Percentiles rank a stretch among this genome's conserved stretches.
phyloP scores from a whole-genome alignment of 2,797 vertebrate species.

The Dendrocincla fuliginosa region DNA sequence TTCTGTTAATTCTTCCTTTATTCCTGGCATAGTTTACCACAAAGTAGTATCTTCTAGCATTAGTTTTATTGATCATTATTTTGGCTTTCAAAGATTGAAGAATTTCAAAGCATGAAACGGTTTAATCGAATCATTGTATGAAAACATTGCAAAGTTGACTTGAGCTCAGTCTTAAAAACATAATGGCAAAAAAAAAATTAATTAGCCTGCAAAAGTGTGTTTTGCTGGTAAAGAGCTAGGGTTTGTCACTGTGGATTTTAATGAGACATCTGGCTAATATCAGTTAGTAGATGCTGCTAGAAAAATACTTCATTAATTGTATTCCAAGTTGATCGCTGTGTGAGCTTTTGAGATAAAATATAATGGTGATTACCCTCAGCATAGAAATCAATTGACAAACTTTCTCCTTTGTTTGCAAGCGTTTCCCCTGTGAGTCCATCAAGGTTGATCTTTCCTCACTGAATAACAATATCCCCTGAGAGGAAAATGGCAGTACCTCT shows the following conservation, averaged over 20 bases:
- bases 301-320: conserved; percentile 60
- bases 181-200: conserved; percentile 61
- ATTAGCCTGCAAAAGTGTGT: conserved; percentile 63
- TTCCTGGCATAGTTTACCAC: background rate
- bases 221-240: conserved; percentile 59
- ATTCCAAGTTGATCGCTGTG: conserved; percentile 31
- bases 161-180: conserved; percentile 61
- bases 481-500: conserved; percentile 61
- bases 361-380: conserved; percentile 42
- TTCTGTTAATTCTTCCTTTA: background rate
- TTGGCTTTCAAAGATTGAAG: background rate
- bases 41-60: background rate
- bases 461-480: conserved; percentile 61
- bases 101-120: background rate
- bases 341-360: conserved; percentile 66
- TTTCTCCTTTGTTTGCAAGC: conserved; percentile 49
- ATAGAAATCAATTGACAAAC: conserved; percentile 62
- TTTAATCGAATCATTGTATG: background rate
- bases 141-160: conserved; percentile 47
- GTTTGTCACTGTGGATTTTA: conserved; percentile 68
- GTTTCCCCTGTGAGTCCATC: conserved; percentile 34
- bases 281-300: conserved; percentile 62
- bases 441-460: conserved; percentile 44
- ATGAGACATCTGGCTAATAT: conserved; percentile 74
- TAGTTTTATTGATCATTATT: background rate